Percentiles rank a stretch among this genome's conserved stretches.
These are phyloP conservation scores for Microcebus murinus DNA, from an alignment of 2,113 vertebrate genomes.

Conservation along the genomic window DNA sequence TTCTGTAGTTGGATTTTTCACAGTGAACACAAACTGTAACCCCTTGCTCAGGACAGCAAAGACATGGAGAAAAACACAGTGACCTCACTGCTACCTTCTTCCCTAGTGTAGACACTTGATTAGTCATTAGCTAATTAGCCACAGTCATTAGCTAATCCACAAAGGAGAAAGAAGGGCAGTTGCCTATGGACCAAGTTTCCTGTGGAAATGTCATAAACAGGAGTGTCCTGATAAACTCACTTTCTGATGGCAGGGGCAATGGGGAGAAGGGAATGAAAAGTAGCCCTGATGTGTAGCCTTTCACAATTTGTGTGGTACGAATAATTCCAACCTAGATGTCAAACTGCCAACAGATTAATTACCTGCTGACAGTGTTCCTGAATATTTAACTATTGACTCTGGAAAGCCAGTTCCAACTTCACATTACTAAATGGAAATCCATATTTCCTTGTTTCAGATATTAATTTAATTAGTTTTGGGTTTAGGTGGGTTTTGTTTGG, in stretches of 20 bases:
- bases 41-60: not conserved
- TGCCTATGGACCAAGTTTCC: not conserved
- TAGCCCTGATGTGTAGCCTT: not conserved
- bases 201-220: not conserved
- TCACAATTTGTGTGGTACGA: not conserved
- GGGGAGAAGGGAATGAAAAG: not conserved
- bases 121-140: not conserved
- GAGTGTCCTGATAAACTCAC: not conserved
- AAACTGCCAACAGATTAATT: not conserved
- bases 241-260: not conserved
- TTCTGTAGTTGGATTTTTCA: not conserved
- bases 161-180: not conserved
- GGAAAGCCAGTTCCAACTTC: not conserved
- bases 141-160: not conserved
- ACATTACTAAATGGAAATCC: not conserved
- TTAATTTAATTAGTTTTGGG: not conserved
- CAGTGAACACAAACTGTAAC: not conserved
- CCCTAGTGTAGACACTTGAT: not conserved
- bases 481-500: not conserved
- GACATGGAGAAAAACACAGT: not conserved
- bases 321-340: not conserved
- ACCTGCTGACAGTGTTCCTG: not conserved
- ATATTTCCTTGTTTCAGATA: not conserved
- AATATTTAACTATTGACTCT: not conserved
- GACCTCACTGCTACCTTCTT: not conserved